phyloP scores from a whole-genome alignment of 2,888 invertebrate species.

The Apoda limacodes region DNA sequence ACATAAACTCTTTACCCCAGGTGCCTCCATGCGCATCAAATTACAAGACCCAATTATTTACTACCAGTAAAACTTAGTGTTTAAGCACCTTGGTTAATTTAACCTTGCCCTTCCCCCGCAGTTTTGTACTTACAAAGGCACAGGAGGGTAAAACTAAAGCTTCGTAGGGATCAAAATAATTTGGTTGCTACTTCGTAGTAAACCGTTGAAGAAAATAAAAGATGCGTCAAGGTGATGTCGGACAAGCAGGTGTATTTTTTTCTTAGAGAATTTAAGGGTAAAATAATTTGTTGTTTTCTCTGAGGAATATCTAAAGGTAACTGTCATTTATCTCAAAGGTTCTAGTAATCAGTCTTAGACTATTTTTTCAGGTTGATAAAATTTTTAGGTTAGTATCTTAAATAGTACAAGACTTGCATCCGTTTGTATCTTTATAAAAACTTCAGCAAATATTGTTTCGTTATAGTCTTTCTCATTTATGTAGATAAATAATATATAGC shows the following conservation, averaged over 20 bases:
- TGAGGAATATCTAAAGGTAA: no score
- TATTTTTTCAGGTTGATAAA: no score
- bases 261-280: conserved; percentile 33
- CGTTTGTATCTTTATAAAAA: no score
- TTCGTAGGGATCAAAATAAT: conserved; percentile 39
- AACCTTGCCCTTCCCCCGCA: conserved; percentile 36
- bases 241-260: conserved; percentile 52
- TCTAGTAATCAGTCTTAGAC: no score
- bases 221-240: conserved; percentile 33
- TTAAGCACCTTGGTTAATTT: conserved; percentile 37
- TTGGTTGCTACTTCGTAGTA: conserved; percentile 45
- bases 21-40: conserved; percentile 59
- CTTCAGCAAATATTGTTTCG: no score
- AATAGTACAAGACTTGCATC: no score
- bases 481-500: no score
- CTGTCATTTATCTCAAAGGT: no score
- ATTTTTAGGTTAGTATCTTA: no score
- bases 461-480: no score
- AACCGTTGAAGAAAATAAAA: conserved; percentile 57
- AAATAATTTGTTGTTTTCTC: conserved; percentile 24
- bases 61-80: conserved; percentile 57
- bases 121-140: conserved; percentile 19
- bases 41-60: conserved; percentile 65
- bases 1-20: conserved; percentile 47
- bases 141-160: conserved; percentile 27